Base-by-base conservation (phyloP, 2,797 vertebrate genomes). In the Takifugu ocellatus region DNA sequence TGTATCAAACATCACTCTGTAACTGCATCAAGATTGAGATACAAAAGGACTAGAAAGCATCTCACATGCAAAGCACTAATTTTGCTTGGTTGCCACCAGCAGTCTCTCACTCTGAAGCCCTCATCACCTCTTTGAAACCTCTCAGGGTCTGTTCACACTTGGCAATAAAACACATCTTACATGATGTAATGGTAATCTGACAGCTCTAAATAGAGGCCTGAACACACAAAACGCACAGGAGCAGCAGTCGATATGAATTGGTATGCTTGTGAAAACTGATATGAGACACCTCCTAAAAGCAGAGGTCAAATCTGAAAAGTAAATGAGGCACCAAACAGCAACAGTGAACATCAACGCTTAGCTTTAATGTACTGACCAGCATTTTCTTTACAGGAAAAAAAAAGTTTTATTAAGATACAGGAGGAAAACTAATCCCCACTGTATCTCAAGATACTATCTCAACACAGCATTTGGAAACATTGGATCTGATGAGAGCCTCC, bases 121-220 rank as follows among this genome's bases (percentile, higher is more conserved):
- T 82, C 75, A 69, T 77, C 77, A 78, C 74, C 70, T 74, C 62
- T 67, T 59, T 47, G 27, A 27, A 65, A 61, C 48, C 63, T 73
- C 75, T 53, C 46, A 24, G 64, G 80, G 76, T 66, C 61, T 66
- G 74, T 79, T 83, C 79, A 82, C 75, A 79, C 75, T 49, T 74
- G 17, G 66, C 56, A 65, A 66, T 61, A 70, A 72, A 74, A 79
- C 62, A 47, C 33, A 70, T 75, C 43, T 49, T 46, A 56, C 36
- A 49, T 70, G 72, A 74, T 49, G 29, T 21, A 42, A 68, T 74
- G 60, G n/a, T 2, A 68, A 72, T 66, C 21, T 31, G 76, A 78
- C 52, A 74, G 74, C 24, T 77, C 62, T 71, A 76, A 81, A 73
- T 56, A 61, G 74, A 76, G 74, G 74, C 75, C 72, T 70, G 72